A percentile compares a stretch with the other conserved stretches of the same genome.
phyloP scores from a whole-genome alignment of 2,888 invertebrate genomes.

The Aphodius granarius region DNA sequence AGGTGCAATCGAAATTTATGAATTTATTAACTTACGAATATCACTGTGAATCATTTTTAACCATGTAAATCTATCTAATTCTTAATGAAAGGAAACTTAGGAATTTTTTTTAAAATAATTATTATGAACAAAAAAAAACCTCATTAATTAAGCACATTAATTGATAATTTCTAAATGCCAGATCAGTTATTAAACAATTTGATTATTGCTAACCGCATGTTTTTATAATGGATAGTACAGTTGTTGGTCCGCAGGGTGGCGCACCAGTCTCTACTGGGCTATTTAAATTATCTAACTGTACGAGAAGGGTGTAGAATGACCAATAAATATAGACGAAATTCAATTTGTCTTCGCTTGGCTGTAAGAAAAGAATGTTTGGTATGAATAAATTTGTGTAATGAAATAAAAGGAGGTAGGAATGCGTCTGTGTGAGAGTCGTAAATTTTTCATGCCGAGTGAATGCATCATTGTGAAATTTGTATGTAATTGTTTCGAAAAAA shows the following conservation, averaged over 20 bases:
- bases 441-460: conserved; percentile 12
- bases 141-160: no score
- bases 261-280: no score
- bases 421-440: not conserved
- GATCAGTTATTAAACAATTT: no score
- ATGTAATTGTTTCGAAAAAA: conserved; percentile 14
- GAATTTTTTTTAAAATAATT: no score
- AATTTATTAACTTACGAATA: not conserved
- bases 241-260: no score
- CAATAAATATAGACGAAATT: not conserved
- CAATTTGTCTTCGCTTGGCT: not conserved
- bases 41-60: not conserved
- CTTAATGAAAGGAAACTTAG: not conserved
- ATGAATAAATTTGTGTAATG: not conserved
- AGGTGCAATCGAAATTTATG: not conserved
- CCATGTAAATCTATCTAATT: not conserved
- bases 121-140: no score
- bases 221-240: no score
- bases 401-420: not conserved
- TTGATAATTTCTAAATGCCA: no score
- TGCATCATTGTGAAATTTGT: conserved; percentile 13
- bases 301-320: not conserved
- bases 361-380: not conserved
- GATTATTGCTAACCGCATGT: no score
- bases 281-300: no score